Conservation (phyloP, 2,797 vertebrate species). For the Clarias fuscus region DNA sequence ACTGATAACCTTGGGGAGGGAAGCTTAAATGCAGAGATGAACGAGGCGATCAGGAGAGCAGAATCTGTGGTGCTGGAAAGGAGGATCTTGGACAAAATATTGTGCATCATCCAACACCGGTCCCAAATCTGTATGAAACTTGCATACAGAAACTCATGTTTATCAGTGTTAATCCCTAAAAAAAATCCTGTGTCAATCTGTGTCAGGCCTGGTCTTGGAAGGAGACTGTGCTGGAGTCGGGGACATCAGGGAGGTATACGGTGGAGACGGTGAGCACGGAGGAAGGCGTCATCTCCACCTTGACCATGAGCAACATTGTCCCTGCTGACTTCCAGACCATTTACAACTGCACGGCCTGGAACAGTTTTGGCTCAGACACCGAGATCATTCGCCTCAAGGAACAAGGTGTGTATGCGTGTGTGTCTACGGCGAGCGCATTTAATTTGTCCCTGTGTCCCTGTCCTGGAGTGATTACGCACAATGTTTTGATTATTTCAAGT, state of each 20-base stretch:
- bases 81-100: too few relatives aligned
- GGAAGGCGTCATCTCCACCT: constrained; percentile 94
- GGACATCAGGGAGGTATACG: constrained; percentile 94
- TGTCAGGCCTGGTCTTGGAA: constrained; percentile 98
- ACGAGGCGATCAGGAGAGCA: too few relatives aligned
- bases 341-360: constrained; percentile 99
- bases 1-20: too few relatives aligned
- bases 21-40: too few relatives aligned
- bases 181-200: neutral
- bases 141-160: too few relatives aligned
- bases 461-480: constrained; percentile 35
- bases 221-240: constrained; percentile 76
- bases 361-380: constrained; percentile 98
- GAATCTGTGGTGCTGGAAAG: too few relatives aligned
- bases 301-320: constrained; percentile 98
- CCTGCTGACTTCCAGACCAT: constrained; percentile 97
- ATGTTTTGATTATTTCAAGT: constrained; percentile 43
- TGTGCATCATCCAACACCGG: too few relatives aligned
- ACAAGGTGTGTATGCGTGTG: constrained; percentile 84
- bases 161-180: neutral
- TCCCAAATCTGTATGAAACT: too few relatives aligned
- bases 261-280: constrained; percentile 97
- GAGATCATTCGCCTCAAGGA: constrained; percentile 99
- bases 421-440: neutral
- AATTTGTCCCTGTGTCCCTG: constrained; percentile 13